Conservation (phyloP, 2,797 vertebrate species). For the Anabacerthia variegaticeps region DNA sequence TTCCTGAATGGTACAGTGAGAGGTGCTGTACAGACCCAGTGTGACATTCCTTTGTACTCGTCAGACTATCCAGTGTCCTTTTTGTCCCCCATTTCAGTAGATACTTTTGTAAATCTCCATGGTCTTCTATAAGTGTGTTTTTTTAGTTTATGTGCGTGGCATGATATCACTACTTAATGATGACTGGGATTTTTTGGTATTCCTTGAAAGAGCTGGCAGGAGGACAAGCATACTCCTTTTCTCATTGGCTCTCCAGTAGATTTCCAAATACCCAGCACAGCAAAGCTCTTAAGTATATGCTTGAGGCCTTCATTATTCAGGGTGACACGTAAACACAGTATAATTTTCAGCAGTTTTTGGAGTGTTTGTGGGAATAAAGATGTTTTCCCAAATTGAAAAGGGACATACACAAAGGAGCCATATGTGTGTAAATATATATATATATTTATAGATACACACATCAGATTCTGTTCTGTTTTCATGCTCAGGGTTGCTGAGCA, state of each 20-base stretch:
- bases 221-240: background rate
- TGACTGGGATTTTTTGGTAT: background rate
- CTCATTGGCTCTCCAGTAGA: background rate
- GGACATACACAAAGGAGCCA: background rate
- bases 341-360: background rate
- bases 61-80: background rate
- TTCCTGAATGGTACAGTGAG: background rate
- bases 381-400: background rate
- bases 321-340: background rate
- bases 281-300: background rate
- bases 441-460: accelerated
- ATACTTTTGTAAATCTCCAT: background rate
- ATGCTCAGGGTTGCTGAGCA: background rate
- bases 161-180: background rate
- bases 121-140: background rate
- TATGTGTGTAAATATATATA: background rate
- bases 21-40: background rate
- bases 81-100: background rate
- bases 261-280: background rate
- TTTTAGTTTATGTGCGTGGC: background rate
- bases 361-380: background rate
- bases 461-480: background rate
- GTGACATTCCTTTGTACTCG: background rate
- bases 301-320: background rate
- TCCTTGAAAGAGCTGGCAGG: background rate